These are phyloP conservation scores for Onthophagus taurus DNA, from an alignment of 1,140 invertebrate genomes.

Conservation along the genomic window DNA sequence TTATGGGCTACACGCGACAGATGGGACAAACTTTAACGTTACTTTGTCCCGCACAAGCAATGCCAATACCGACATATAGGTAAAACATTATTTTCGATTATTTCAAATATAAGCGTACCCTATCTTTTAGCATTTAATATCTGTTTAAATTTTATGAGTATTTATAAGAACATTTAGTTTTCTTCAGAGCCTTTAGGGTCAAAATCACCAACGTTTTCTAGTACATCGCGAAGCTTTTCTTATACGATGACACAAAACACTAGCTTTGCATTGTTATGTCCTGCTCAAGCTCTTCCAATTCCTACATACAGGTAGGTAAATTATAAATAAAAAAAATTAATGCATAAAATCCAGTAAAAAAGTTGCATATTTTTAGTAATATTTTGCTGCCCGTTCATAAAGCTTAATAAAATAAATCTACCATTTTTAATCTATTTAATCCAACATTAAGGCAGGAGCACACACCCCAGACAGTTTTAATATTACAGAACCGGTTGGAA, in stretches of 20 bases:
- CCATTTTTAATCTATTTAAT: no score
- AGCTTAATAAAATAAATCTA: no score
- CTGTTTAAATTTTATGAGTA: no score
- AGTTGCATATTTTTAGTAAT: no score
- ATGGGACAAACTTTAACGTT: constrained; percentile 32
- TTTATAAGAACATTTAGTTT: no score
- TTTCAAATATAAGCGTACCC: no score
- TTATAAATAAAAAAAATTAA: no score
- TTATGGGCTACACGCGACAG: constrained; percentile 36
- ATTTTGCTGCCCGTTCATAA: no score
- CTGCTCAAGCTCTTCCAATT: constrained; percentile 29
- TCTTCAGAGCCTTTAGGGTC: constrained; percentile 58
- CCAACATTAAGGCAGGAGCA: background rate
- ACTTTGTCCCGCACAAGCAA: constrained; percentile 47
- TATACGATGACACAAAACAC: background rate
- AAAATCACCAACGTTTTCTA: constrained; percentile 58
- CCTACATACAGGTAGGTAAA: constrained; percentile 11
- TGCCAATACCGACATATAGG: constrained; percentile 40
- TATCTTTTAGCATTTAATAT: no score
- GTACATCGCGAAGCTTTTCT: constrained; percentile 42
- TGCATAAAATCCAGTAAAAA: no score
- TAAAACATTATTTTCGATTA: constrained; percentile 28
- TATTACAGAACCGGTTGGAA: constrained; percentile 61
- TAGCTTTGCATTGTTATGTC: constrained; percentile 43
- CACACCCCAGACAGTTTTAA: no score